Evolutionary conservation across 1,140 invertebrate species (phyloP), one percentile per base, ranked within the genome.

Genomic region (Anoplolepis gracilipes): DNA sequence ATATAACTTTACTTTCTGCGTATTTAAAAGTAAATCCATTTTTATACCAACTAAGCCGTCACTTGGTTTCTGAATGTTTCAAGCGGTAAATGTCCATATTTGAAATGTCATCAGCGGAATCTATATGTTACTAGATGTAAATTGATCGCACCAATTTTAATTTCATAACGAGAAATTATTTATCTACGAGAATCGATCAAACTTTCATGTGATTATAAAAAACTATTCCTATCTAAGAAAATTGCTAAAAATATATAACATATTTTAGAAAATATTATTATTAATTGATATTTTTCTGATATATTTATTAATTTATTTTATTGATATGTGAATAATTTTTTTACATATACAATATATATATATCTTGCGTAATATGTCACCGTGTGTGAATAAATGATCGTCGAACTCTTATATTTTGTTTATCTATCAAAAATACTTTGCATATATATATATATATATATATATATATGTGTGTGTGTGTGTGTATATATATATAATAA

Each of bases 11-110:
- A 39, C n/a, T 1, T n/a, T n/a, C 33, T 30, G 3, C n/a, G 11
- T 42, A 30, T 62, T 77, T 77, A 65, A 79, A 79, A 79, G 16
- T 53, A 36, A 67, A 69, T 69, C 64, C 30, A 69, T 42, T 69
- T 79, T 55, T 79, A 55, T 42, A 28, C 22, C 11, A 30, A 4
- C 39, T 4, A 65, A 42, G 28, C 13, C 11, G 75, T 46, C 19
- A 78, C 13, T 36, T 49, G 10, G n/a, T 46, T 62, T 30, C 19
- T 65, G 7, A 78, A 78, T 65, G 28, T 49, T 65, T 65, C 59
- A 78, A 25, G 28, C 28, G 28, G 19, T 49, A 78, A 33, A 19
- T 33, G 39, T 64, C 6, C 25, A 30, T 65, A 33, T 36, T 16
- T 13, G n/a, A 78, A 67, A 78, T 36, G 13, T 53, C 30, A 53